Evolutionary conservation across 2,888 invertebrate genomes (phyloP).

Genomic region (Tachystola acroxantha): DNA sequence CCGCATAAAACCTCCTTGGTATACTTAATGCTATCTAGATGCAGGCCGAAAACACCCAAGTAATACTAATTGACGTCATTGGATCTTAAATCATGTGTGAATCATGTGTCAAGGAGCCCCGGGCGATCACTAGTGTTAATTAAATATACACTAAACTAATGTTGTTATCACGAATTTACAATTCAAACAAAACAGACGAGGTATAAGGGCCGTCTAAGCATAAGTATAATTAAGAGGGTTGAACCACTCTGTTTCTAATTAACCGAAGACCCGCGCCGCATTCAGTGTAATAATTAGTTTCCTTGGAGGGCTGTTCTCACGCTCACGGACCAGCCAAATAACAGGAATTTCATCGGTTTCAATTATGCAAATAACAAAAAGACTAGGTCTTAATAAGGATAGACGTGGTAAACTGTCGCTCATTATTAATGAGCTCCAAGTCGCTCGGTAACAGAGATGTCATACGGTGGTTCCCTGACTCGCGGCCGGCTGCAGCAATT

Average conservation of each 20-base stretch:
- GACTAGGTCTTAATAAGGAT: constrained; percentile 12
- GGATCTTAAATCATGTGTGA: too few species aligned
- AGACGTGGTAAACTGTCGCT: constrained; percentile 17
- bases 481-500: constrained; percentile 53
- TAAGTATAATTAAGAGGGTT: constrained; percentile 77
- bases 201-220: constrained; percentile 59
- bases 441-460: constrained; percentile 36
- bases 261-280: constrained; percentile 73
- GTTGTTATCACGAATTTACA: constrained; percentile 67
- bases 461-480: constrained; percentile 36
- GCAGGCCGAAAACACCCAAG: too few species aligned
- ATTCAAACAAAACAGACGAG: constrained; percentile 69
- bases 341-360: constrained; percentile 55
- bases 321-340: constrained; percentile 55
- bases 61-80: too few species aligned
- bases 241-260: constrained; percentile 73
- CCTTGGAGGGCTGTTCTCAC: constrained; percentile 70
- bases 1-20: too few species aligned
- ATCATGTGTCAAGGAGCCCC: too few species aligned
- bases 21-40: too few species aligned
- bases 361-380: constrained; percentile 44
- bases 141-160: constrained; percentile 31
- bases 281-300: constrained; percentile 69
- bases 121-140: too few species aligned
- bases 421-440: constrained; percentile 21